Percentiles rank a stretch among this genome's conserved stretches.
Conservation (phyloP, 2,797 vertebrate species). For the Merluccius polli region DNA sequence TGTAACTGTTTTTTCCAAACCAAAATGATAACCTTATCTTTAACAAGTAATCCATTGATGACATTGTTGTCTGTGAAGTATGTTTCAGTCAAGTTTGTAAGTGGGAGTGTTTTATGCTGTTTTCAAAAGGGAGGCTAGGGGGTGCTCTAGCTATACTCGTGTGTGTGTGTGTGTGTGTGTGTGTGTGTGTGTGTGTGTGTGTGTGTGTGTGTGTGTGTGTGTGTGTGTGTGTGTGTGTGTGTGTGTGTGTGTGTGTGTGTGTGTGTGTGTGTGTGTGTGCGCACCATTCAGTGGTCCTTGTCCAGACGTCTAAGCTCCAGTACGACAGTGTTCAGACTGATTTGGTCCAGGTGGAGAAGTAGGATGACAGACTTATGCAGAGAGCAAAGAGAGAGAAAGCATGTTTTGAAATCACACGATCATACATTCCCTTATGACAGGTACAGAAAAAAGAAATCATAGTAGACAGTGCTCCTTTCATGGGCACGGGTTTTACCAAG, state of each 20-base stretch:
- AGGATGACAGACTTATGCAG: neutral
- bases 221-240: conserved; percentile 23
- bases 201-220: conserved; percentile 19
- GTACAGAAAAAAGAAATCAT: neutral
- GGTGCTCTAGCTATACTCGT: conserved; percentile 67
- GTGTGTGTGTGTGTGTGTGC: conserved; percentile 28
- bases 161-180: conserved; percentile 12
- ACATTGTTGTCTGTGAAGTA: neutral
- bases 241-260: conserved; percentile 15
- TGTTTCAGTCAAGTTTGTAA: conserved; percentile 3
- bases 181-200: conserved; percentile 26
- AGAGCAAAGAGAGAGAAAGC: conserved; percentile 9
- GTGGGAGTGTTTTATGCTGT: conserved; percentile 28
- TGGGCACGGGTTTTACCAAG: too few species aligned
- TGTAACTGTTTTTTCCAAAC: neutral
- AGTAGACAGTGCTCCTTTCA: too few species aligned
- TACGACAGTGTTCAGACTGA: conserved; percentile 63
- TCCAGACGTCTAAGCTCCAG: conserved; percentile 72
- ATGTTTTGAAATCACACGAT: conserved; percentile 50
- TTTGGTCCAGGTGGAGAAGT: conserved; percentile 38
- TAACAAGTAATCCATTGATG: conserved; percentile 10
- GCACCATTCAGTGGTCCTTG: conserved; percentile 60
- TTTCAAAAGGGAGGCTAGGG: conserved; percentile 54
- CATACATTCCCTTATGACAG: conserved; percentile 23
- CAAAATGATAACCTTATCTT: neutral